Conservation (phyloP, 2,888 invertebrate species). For the Trichopoda pennipes region DNA sequence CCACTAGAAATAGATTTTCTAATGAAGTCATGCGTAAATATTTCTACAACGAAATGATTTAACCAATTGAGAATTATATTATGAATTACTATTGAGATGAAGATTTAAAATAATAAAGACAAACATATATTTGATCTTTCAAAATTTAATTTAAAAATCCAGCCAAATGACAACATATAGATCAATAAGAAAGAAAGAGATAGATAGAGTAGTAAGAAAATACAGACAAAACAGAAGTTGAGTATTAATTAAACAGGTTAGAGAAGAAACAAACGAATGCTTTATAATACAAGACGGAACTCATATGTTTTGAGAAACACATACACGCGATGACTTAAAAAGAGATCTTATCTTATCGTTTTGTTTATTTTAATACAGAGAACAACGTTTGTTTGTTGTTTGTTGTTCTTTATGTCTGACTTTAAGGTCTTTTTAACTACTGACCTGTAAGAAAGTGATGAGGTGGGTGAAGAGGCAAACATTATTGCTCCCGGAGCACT, state of each 20-base stretch:
- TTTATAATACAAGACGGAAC: constrained; percentile 56
- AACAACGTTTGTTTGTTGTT: constrained; percentile 20
- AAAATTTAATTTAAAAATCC: constrained; percentile 3
- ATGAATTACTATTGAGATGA: constrained; percentile 18
- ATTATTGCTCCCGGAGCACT: constrained; percentile 72
- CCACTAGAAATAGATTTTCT: neutral
- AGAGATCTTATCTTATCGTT: neutral
- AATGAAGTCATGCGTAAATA: constrained; percentile 43
- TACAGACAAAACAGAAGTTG: constrained; percentile 9
- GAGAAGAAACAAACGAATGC: constrained; percentile 58
- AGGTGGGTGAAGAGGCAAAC: constrained; percentile 70
- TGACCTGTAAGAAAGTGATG: constrained; percentile 63
- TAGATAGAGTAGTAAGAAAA: constrained; percentile 18
- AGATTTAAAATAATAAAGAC: constrained; percentile 8
- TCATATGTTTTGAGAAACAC: constrained; percentile 37
- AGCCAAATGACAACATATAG: constrained; percentile 43
- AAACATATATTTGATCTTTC: constrained; percentile 14
- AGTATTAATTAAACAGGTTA: constrained; percentile 33
- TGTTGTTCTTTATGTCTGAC: neutral
- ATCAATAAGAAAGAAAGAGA: constrained; percentile 40
- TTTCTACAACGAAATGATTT: constrained; percentile 8
- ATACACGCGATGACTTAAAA: constrained; percentile 33
- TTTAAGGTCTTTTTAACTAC: constrained; percentile 49
- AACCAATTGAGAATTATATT: constrained; percentile 59
- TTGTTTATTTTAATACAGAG: constrained; percentile 14